These are phyloP conservation scores for Orchestes rusci DNA, from an alignment of 2,888 invertebrate species.

Conservation along the genomic window DNA sequence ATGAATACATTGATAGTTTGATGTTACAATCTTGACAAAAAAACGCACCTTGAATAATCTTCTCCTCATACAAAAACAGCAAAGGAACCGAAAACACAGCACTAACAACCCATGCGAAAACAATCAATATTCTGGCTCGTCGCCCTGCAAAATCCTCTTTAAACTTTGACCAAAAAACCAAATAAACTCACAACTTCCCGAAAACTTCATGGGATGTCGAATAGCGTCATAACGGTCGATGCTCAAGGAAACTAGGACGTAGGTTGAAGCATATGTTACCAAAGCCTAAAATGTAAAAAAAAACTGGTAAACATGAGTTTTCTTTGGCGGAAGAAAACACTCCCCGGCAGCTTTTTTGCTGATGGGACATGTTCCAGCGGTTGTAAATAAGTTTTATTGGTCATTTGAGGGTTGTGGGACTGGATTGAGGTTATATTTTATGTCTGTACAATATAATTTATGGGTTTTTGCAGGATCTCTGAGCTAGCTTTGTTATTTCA, in stretches of 20 bases:
- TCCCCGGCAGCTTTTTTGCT: no score
- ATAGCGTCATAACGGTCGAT: slow-evolving; percentile 92
- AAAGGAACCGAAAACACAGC: slow-evolving; percentile 76
- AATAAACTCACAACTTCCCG: slow-evolving; percentile 78
- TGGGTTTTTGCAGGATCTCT: no score
- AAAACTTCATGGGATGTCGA: slow-evolving; percentile 91
- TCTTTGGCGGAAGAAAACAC: no score
- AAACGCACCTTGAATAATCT: slow-evolving; percentile 61
- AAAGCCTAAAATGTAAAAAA: slow-evolving; percentile 54
- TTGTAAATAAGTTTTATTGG: no score
- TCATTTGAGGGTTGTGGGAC: no score
- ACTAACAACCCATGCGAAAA: slow-evolving; percentile 76
- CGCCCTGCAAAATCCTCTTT: slow-evolving; percentile 61
- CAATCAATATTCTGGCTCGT: slow-evolving; percentile 70
- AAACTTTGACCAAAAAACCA: not conserved
- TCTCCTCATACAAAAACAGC: slow-evolving; percentile 73
- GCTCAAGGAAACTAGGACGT: slow-evolving; percentile 84
- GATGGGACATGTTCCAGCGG: no score
- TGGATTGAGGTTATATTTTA: no score
- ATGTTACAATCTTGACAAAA: not conserved
- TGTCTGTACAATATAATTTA: no score
- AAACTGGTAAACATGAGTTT: not conserved
- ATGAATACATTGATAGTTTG: no score
- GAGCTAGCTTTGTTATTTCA: not conserved
- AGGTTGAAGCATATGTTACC: slow-evolving; percentile 88